Conservation (phyloP, 1,140 invertebrate genomes). For the Pantala flavescens region DNA sequence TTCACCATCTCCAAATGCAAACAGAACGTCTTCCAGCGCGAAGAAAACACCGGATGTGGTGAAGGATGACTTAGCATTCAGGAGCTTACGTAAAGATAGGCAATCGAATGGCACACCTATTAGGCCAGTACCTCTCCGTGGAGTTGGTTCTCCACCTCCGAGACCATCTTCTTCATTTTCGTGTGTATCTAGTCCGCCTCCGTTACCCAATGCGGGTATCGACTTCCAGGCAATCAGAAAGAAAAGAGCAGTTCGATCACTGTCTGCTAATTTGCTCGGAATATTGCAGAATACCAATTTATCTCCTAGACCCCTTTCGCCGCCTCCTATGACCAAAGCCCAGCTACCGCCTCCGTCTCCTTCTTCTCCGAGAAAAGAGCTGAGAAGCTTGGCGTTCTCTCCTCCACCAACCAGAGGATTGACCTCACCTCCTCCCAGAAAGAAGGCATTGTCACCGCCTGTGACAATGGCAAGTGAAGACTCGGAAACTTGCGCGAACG, state of each 20-base stretch:
- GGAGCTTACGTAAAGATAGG: constrained; percentile 69
- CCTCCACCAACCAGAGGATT: not conserved
- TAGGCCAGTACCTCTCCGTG: constrained; percentile 29
- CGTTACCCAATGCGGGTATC: constrained; percentile 15
- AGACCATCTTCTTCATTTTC: constrained; percentile 13
- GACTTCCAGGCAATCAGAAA: constrained; percentile 41
- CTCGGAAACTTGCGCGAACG: not conserved
- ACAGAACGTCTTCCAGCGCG: not conserved
- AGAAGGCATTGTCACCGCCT: not conserved
- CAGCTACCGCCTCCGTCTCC: not conserved
- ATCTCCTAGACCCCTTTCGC: not conserved
- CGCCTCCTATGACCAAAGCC: not conserved
- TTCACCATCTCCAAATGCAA: constrained; percentile 41
- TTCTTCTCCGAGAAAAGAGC: not conserved
- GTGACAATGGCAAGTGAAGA: not conserved
- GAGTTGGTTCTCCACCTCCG: constrained; percentile 10
- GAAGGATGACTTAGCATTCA: constrained; percentile 75
- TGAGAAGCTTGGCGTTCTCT: not conserved
- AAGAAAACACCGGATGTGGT: constrained; percentile 66
- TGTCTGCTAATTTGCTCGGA: constrained; percentile 69
- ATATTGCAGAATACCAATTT: constrained; percentile 38
- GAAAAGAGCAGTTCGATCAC: constrained; percentile 61
- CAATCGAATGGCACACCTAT: constrained; percentile 28
- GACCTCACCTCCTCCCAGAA: not conserved
- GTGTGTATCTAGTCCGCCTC: constrained; percentile 5